These are phyloP conservation scores for Brachypteracias leptosomus DNA, from an alignment of 2,113 vertebrate species.

Conservation along the genomic window DNA sequence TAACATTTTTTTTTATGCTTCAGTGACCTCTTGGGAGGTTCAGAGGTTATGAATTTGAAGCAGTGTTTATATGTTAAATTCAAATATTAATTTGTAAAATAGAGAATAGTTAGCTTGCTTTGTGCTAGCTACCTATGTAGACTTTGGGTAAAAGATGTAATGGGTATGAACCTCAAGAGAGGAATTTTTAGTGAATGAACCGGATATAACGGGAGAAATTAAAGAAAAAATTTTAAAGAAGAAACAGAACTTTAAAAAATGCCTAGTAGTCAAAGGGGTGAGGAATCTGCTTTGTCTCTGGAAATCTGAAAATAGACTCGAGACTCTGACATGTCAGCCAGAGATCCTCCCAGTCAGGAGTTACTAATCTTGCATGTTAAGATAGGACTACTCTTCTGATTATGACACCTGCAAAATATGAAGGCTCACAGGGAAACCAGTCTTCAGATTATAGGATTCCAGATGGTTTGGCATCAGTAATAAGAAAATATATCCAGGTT, in stretches of 20 bases:
- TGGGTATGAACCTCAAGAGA: background rate
- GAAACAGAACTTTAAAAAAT: background rate
- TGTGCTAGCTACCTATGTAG: background rate
- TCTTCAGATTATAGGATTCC: background rate
- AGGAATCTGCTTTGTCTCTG: background rate
- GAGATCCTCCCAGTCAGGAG: background rate
- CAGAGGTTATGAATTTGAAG: background rate
- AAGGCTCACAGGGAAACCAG: background rate
- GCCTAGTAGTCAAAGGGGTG: background rate
- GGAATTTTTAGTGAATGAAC: background rate
- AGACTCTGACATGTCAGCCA: background rate
- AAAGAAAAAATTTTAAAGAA: background rate
- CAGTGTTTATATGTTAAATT: background rate
- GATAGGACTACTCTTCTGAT: background rate
- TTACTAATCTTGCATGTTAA: background rate
- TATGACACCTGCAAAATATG: background rate
- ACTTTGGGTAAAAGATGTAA: background rate
- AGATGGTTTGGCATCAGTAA: background rate
- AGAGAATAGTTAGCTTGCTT: background rate
- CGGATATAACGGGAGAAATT: background rate
- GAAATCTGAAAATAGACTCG: background rate
- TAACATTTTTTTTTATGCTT: background rate
- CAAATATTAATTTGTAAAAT: background rate
- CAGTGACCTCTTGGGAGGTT: background rate
- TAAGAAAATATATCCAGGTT: background rate